These are phyloP conservation scores for Styela plicata DNA, from an alignment of 23 tunicate species.

Conservation along the genomic window DNA sequence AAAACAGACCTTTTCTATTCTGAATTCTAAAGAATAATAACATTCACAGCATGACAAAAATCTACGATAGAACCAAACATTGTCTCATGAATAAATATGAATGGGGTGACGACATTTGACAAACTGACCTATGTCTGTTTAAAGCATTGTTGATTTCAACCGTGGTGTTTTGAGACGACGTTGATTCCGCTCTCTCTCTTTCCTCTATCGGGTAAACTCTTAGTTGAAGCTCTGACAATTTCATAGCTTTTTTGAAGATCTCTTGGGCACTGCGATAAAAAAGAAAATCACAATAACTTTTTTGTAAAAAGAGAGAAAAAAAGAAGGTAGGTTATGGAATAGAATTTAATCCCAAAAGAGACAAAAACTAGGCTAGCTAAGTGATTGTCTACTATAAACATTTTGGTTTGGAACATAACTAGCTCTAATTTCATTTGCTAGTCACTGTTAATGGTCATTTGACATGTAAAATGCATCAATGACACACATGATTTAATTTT, in stretches of 20 bases:
- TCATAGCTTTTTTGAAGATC: constrained; percentile 47
- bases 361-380: not conserved
- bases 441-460: no score
- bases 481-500: no score
- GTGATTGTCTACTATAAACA: not conserved
- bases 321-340: not conserved
- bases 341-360: not conserved
- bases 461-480: no score
- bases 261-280: constrained; percentile 57
- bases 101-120: not conserved
- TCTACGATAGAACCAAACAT: not conserved
- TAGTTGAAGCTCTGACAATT: constrained; percentile 51
- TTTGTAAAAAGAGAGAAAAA: not conserved
- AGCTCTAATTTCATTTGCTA: no score
- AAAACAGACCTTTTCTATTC: no score
- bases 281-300: not conserved
- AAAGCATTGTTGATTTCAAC: not conserved
- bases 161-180: not conserved
- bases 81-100: not conserved
- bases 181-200: constrained; percentile 39
- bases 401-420: not conserved
- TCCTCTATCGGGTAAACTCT: constrained; percentile 76
- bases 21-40: not conserved
- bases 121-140: not conserved
- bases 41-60: not conserved